These are phyloP conservation scores for Anoncus sp. DNA, from an alignment of 2,888 invertebrate species.

Conservation along the genomic window DNA sequence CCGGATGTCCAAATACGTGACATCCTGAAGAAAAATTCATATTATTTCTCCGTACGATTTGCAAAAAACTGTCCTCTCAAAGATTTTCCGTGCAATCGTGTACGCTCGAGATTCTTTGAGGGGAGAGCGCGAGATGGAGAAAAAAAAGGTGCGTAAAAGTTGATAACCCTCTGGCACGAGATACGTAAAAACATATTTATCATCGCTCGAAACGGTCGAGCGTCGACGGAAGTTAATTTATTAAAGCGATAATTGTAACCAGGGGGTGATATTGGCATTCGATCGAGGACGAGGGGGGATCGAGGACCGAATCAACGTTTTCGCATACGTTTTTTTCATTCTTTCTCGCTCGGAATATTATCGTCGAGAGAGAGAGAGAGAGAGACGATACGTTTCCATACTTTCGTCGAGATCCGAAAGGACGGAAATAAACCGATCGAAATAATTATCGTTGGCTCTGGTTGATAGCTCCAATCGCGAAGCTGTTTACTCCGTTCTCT, in stretches of 20 bases:
- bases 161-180: constrained; percentile 76
- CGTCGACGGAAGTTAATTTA: constrained; percentile 74
- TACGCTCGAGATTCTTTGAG: constrained; percentile 30
- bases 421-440: constrained; percentile 57
- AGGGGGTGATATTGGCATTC: constrained; percentile 79
- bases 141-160: constrained; percentile 63
- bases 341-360: constrained; percentile 21
- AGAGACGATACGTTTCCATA: constrained; percentile 40
- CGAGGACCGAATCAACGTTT: constrained; percentile 43
- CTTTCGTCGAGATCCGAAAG: constrained; percentile 30
- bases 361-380: constrained; percentile 3
- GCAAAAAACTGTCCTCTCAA: too few relatives aligned
- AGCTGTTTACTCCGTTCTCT: constrained; percentile 52
- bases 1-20: constrained; percentile 81
- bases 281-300: constrained; percentile 35
- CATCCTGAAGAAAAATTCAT: constrained; percentile 74
- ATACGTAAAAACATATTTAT: constrained; percentile 71
- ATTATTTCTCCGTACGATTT: too few relatives aligned
- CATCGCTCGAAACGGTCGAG: constrained; percentile 67
- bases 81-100: constrained; percentile 56
- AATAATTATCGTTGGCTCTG: constrained; percentile 55
- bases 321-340: constrained; percentile 16
- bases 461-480: constrained; percentile 49
- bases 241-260: constrained; percentile 78
- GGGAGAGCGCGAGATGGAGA: constrained; percentile 57